phyloP scores from a whole-genome alignment of 2,888 invertebrate genomes.

The Limenitis camilla region DNA sequence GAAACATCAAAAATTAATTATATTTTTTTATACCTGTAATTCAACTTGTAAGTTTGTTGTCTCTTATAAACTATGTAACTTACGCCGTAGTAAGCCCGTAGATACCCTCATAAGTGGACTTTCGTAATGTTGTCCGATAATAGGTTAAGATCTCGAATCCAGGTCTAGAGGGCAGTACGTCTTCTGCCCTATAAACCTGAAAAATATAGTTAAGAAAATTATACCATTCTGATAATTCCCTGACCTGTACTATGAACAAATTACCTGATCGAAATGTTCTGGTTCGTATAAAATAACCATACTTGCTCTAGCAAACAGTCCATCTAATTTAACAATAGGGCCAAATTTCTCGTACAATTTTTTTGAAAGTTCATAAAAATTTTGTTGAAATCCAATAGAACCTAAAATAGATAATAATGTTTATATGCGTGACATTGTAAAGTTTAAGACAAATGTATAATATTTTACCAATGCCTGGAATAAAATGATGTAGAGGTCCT shows the following conservation, averaged over 20 bases:
- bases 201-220: background rate
- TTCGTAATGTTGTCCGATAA: constrained; percentile 48
- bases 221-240: background rate
- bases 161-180: constrained; percentile 51
- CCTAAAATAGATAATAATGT: constrained; percentile 34
- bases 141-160: constrained; percentile 53
- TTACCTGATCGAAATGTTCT: constrained; percentile 47
- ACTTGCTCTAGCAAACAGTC: constrained; percentile 42
- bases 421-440: background rate
- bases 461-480: constrained; percentile 48
- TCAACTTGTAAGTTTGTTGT: background rate
- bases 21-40: background rate
- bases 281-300: constrained; percentile 55
- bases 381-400: constrained; percentile 41
- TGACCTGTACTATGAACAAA: background rate
- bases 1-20: constrained; percentile 6
- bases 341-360: constrained; percentile 45
- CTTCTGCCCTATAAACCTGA: constrained; percentile 62
- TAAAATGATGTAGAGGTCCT: constrained; percentile 52
- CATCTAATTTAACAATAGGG: constrained; percentile 49
- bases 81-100: constrained; percentile 58
- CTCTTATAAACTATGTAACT: constrained; percentile 24
- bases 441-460: background rate
- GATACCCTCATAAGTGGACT: constrained; percentile 46
- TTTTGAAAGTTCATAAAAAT: constrained; percentile 39